Evolutionary conservation across 2,113 vertebrate species (phyloP).

Genomic region (Entelurus aequoreus): DNA sequence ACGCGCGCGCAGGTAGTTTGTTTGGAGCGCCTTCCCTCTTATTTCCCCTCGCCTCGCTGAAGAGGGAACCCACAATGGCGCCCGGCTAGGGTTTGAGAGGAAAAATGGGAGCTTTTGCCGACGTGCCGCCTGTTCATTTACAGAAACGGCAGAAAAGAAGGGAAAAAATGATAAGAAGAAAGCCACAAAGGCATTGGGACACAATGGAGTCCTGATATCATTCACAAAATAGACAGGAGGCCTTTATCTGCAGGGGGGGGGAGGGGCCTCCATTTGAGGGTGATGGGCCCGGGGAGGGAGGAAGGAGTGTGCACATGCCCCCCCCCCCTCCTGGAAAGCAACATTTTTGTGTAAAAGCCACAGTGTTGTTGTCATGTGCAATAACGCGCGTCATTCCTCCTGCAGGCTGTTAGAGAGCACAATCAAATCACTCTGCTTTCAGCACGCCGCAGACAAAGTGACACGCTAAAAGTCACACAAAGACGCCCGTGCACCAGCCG

Average conservation of each 20-base stretch:
- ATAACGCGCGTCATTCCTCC: slow-evolving; percentile 65
- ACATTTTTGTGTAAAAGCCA: slow-evolving; percentile 35
- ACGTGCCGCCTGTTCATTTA: slow-evolving; percentile 54
- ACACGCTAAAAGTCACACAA: slow-evolving; percentile 45
- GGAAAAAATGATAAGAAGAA: slow-evolving; percentile 13
- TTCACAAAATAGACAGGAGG: slow-evolving; percentile 59
- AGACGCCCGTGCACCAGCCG: slow-evolving; percentile 14
- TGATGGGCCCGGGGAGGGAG: slow-evolving; percentile 44
- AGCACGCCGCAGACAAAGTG: slow-evolving; percentile 44
- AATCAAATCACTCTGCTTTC: slow-evolving; percentile 53
- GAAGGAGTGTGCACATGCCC: slow-evolving; percentile 30
- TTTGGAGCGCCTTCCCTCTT: slow-evolving; percentile 28
- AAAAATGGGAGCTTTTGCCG: slow-evolving; percentile 52
- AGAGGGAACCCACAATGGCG: slow-evolving; percentile 47
- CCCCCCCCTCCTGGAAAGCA: slow-evolving; percentile 33
- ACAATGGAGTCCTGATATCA: slow-evolving; percentile 62
- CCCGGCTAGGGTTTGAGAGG: slow-evolving; percentile 28
- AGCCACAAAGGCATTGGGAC: slow-evolving; percentile 46
- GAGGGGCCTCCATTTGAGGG: slow-evolving; percentile 42
- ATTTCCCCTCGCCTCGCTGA: slow-evolving; percentile 33
- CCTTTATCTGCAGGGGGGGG: slow-evolving; percentile 44
- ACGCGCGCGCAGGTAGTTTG: slow-evolving; percentile 40
- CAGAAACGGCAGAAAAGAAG: slow-evolving; percentile 18
- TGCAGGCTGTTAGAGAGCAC: slow-evolving; percentile 52
- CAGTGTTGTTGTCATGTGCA: slow-evolving; percentile 61